Evolutionary conservation across 2,797 vertebrate species (phyloP).

Genomic region (Malacoraja senta): DNA sequence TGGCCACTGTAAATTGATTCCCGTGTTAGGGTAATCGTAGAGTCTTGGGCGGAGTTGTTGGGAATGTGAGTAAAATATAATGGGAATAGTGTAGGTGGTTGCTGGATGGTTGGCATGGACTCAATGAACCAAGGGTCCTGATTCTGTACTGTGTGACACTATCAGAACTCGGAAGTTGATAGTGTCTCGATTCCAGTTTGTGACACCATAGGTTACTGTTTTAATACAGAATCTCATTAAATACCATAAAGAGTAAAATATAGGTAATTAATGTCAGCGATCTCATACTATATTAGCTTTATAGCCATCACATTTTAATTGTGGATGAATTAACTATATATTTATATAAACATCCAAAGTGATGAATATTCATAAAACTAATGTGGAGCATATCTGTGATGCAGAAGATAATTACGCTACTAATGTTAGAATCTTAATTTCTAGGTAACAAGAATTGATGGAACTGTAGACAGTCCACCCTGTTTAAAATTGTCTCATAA

Average conservation of each 20-base stretch:
- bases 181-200: neutral
- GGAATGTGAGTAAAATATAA: too few species aligned
- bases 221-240: too few species aligned
- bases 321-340: neutral
- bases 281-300: neutral
- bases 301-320: neutral
- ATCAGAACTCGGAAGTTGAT: neutral
- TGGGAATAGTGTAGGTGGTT: too few species aligned
- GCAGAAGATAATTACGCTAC: neutral
- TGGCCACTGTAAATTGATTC: too few species aligned
- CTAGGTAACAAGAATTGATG: conserved; percentile 86
- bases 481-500: conserved; percentile 92
- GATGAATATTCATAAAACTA: neutral
- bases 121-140: too few species aligned
- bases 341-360: neutral
- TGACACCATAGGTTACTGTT: neutral
- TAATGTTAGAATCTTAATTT: conserved; percentile 40
- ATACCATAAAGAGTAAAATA: too few species aligned
- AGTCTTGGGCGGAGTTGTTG: too few species aligned
- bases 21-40: too few species aligned
- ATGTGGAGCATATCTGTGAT: too few species aligned
- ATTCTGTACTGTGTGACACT: too few species aligned
- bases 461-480: conserved; percentile 83
- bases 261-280: neutral
- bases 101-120: too few species aligned